A percentile compares a stretch with the other conserved stretches of the same genome.
Conservation (phyloP, 2,888 invertebrate genomes). For the Dioctria linearis region DNA sequence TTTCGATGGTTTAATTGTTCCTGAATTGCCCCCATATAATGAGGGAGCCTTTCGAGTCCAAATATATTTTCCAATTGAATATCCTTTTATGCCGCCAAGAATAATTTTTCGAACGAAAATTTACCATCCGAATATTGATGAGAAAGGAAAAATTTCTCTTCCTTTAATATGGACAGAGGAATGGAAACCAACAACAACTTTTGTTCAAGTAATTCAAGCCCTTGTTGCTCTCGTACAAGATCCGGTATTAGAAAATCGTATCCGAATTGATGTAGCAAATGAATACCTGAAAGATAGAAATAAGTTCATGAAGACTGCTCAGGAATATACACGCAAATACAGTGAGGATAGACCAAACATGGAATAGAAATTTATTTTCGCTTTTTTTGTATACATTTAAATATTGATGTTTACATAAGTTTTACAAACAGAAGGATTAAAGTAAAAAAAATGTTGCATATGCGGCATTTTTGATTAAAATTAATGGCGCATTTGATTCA, state of each 20-base stretch:
- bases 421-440: no score
- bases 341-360: no score
- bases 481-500: no score
- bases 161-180: constrained; percentile 96
- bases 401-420: no score
- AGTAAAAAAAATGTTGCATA: no score
- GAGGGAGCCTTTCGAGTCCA: constrained; percentile 97
- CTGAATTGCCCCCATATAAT: constrained; percentile 87
- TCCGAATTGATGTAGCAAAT: constrained; percentile 94
- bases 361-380: no score
- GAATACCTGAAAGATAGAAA: constrained; percentile 94
- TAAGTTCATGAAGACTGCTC: constrained; percentile 96
- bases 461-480: no score
- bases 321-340: constrained; percentile 93
- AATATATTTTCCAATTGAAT: constrained; percentile 96
- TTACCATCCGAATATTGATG: constrained; percentile 98
- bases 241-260: constrained; percentile 96
- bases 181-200: constrained; percentile 99
- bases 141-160: constrained; percentile 97
- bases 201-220: constrained; percentile 98
- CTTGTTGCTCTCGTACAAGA: constrained; percentile 93
- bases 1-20: constrained; percentile 97
- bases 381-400: no score
- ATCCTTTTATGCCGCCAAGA: constrained; percentile 98
- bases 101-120: constrained; percentile 97